A percentile compares a stretch with the other conserved stretches of the same genome.
These are phyloP conservation scores for Hydrotaea cyrtoneurina DNA, from an alignment of 2,888 invertebrate genomes.

Conservation along the genomic window DNA sequence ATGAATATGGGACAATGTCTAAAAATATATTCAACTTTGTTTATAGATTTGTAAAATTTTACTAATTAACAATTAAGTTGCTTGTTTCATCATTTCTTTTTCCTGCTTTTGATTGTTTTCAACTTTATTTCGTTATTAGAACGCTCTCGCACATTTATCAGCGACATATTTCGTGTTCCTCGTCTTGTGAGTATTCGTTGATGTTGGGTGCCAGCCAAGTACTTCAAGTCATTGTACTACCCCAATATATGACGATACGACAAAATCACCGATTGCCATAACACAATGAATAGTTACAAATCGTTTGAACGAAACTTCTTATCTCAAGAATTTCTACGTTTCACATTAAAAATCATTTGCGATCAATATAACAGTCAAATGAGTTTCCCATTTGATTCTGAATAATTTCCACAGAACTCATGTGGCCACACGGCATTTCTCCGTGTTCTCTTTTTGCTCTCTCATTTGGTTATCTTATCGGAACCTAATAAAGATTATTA, in stretches of 20 bases:
- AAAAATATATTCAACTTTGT: no score
- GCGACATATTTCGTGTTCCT: no score
- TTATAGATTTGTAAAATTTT: no score
- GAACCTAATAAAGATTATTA: constrained; percentile 42
- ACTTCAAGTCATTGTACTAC: constrained; percentile 10
- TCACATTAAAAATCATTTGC: constrained; percentile 22
- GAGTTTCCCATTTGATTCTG: not conserved
- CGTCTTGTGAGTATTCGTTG: no score
- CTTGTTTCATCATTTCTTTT: no score
- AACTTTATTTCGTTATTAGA: no score
- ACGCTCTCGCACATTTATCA: no score
- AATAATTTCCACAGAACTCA: not conserved
- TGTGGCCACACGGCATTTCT: not conserved
- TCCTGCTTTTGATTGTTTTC: no score
- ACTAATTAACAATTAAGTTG: no score
- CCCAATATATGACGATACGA: constrained; percentile 3
- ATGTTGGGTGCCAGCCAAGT: not conserved
- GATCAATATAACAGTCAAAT: not conserved
- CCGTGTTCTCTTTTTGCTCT: not conserved
- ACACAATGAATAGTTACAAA: not conserved
- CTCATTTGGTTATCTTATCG: constrained; percentile 59
- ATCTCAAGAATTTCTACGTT: constrained; percentile 63
- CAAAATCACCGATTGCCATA: not conserved
- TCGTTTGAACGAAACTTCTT: constrained; percentile 36
- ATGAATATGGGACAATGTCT: no score